Evolutionary conservation across 2,797 vertebrate species (phyloP).

Genomic region (Hydrophis major): DNA sequence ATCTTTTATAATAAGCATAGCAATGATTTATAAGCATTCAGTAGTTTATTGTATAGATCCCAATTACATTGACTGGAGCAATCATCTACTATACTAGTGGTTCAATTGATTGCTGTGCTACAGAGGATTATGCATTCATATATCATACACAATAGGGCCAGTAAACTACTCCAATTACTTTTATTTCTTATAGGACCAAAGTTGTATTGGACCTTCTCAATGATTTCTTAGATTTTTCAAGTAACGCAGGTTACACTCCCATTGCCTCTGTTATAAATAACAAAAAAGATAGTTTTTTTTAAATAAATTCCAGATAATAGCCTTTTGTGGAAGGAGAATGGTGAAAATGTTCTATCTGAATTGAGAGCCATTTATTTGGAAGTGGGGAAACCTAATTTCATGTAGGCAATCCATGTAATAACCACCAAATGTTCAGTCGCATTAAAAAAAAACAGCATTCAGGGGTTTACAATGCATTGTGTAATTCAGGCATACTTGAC

Average conservation of each 20-base stretch:
- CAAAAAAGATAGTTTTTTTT: slow-evolving; percentile 20
- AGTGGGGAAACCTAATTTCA: slow-evolving; percentile 14
- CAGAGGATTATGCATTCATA: slow-evolving; percentile 56
- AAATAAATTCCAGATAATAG: slow-evolving; percentile 18
- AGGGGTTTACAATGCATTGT: slow-evolving; percentile 4
- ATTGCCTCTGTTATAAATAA: not conserved
- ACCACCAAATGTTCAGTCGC: slow-evolving; percentile 6
- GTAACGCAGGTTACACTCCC: slow-evolving; percentile 22
- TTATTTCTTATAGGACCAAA: slow-evolving; percentile 37
- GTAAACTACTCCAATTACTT: slow-evolving; percentile 48
- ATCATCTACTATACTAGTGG: slow-evolving; percentile 55
- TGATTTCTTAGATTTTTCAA: slow-evolving; percentile 20
- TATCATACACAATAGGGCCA: slow-evolving; percentile 56
- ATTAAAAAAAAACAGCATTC: not conserved
- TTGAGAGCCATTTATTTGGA: not conserved
- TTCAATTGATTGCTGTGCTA: slow-evolving; percentile 61
- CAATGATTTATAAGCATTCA: slow-evolving; percentile 56
- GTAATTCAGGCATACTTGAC: not conserved
- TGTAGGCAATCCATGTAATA: slow-evolving; percentile 14
- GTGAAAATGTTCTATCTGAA: not conserved
- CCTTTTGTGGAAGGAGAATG: slow-evolving; percentile 9
- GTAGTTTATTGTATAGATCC: slow-evolving; percentile 57
- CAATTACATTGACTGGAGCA: slow-evolving; percentile 52
- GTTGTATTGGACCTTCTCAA: slow-evolving; percentile 8
- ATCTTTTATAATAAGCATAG: slow-evolving; percentile 48